Evolutionary conservation across 2,888 invertebrate genomes (phyloP).

Genomic region (Zhengitettix transpicula): DNA sequence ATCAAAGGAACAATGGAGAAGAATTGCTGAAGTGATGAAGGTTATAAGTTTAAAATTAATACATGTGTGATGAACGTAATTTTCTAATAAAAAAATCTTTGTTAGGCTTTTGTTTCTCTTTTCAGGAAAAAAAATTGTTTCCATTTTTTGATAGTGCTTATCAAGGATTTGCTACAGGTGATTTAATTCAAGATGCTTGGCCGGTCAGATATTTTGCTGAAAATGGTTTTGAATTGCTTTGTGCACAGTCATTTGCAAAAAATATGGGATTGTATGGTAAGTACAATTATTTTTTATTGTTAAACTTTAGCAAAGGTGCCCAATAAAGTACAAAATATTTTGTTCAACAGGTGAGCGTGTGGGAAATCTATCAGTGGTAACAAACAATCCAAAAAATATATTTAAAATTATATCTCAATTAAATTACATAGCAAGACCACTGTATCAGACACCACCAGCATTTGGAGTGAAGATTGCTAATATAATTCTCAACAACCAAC

Average conservation of each 20-base stretch:
- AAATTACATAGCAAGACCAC: background rate
- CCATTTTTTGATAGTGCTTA: slow-evolving; percentile 4
- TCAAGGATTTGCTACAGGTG: slow-evolving; percentile 2
- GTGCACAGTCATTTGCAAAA: slow-evolving; percentile 2
- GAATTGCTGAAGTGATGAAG: slow-evolving; percentile 73
- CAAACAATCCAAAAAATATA: background rate
- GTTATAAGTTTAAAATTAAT: slow-evolving; percentile 32
- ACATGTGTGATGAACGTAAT: too few species aligned
- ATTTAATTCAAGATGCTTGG: slow-evolving; percentile 3
- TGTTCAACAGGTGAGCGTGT: slow-evolving; percentile 1
- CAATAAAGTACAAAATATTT: too few species aligned
- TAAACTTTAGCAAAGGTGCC: too few species aligned
- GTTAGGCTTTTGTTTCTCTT: background rate
- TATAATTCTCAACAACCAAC: background rate
- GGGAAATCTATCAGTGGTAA: background rate
- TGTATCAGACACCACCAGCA: background rate
- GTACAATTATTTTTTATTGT: slow-evolving; percentile 17
- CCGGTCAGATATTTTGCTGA: slow-evolving; percentile 2
- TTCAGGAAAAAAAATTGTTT: slow-evolving; percentile 3
- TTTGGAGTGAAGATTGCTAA: slow-evolving; percentile 1
- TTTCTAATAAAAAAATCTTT: too few species aligned
- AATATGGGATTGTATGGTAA: slow-evolving; percentile 17
- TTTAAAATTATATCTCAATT: background rate
- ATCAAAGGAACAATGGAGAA: slow-evolving; percentile 78
- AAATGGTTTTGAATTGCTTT: slow-evolving; percentile 1